Evolutionary conservation across 2,888 invertebrate species (phyloP), one percentile per base, ranked within the genome.

Genomic region (Lathronympha strigana): DNA sequence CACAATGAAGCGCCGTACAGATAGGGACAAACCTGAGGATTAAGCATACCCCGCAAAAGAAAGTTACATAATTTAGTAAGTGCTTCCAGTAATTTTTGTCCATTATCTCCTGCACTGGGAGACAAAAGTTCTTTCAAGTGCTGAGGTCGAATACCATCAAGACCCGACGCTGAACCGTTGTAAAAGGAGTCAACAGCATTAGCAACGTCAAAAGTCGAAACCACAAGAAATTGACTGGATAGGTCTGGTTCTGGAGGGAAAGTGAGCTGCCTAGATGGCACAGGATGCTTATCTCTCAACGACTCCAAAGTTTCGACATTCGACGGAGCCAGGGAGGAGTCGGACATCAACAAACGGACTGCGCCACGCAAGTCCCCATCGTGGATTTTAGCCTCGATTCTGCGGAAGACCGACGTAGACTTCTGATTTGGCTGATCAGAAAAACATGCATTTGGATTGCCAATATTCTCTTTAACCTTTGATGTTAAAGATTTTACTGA

Each of bases 71-170:
- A 28, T 5, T 8, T 4, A 28, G 28, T 4, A 28, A 28, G 5
- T 28, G 28, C n/a, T n/a, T n/a, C n/a, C n/a, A n/a, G n/a, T n/a
- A 28, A 28, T 38, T 38, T 38, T 3, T 11, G 15, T n/a, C 38
- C 38, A 38, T 38, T 38, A 38, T 38, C 38, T 38, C 38, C 38
- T 4, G 38, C 15, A n/a, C n/a, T 38, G n/a, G 38, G 4, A 15
- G 17, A 43, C n/a, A 28, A 38, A 5, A 43, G 19, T n/a, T 58
- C 55, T 19, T 61, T 68, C 1, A 68, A 40, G 17, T 67, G 67
- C 17, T 33, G 23, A 1, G 67, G 68, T 1, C 68, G 63, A 0
- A 68, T 0, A 0, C 68, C 67, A 49, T 68, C 68, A 9, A 66
- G 21, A 1, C 68, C 68, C 0, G 68, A 13, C 1, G 67, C 69